Base-by-base conservation (phyloP, 2,888 invertebrate genomes). In the Microctonus hyperodae region DNA sequence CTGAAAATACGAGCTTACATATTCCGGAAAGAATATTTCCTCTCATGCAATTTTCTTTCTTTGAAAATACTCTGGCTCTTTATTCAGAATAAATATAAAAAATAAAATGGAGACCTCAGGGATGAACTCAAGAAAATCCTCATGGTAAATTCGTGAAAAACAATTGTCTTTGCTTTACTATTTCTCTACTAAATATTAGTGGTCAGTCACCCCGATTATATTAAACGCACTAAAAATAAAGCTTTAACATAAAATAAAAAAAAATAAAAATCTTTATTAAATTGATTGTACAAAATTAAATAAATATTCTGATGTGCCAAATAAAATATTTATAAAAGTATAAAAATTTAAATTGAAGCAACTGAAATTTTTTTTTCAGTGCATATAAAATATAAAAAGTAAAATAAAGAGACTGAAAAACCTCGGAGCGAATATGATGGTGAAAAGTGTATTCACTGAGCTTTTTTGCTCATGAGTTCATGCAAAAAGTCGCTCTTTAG, bases 21-120 rank as follows among this genome's bases (percentile, higher is more conserved):
- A 55, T 55, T 55, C 55, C 9, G 31, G 55, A 31, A 55, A 20
- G 20, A 33, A 55, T 55, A 31, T 55, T n/a, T n/a, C 55, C 33
- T 55, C 55, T 33, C 55, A 31, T 16, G 33, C 16, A 28, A 28
- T 28, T 53, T 25, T 31, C 31, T 55, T 31, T 55, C 33, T 20
- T 33, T 16, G 20, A n/a, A 16, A 55, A 55, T 55, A n/a, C 31
- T 9, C 55, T 33, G 28, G 33, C 31, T 16, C 55, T 28, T 55
- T 16, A 44, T 13, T n/a, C 55, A 31, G 33, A 13, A 20, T 33
- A 16, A n/a, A 55, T 33, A 55, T n/a, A 33, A 55, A 33, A 55
- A 13, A 23, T n/a, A 53, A 28, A 37, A 37, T 37, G 44, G 16
- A 44, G 7, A 44, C 44, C 16, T n/a, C 16, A 7, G 16, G 44